Evolutionary conservation across 1,140 invertebrate species (phyloP), one percentile per base, ranked within the genome.

Genomic region (Drosophila sp.): DNA sequence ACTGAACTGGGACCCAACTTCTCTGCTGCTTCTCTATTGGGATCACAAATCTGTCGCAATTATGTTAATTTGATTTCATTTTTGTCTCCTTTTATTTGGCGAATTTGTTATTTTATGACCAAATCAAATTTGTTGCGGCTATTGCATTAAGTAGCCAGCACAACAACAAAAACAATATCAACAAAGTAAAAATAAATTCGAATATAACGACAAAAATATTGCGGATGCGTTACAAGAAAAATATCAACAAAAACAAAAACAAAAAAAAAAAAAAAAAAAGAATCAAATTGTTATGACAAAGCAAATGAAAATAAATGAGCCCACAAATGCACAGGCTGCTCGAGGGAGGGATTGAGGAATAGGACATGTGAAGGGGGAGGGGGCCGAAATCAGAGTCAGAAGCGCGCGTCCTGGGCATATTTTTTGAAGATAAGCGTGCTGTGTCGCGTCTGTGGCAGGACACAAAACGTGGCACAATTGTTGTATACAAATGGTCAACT

Each of bases 401-500:
- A 51, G 59, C 50, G 46, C 48, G 59, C 46, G 59, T 62, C 36
- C 59, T 62, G 59, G 59, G 65, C 63, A 51, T 50, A 64, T 64
- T 67, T 63, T 63, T 46, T 27, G 58, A 9, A 73, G 76, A 78
- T 76, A 78, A 78, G 76, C 74, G 62, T 51, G 69, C 50, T 53
- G 46, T 50, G 46, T 25, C 25, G 34, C 63, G 61, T 50, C 64
- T 38, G 57, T 34, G 65, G 51, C 65, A 66, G 56, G 38, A 78
- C 80, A 72, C 80, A 83, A 78, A 79, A 50, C 50, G 51, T 69
- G 67, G 66, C 78, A 76, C 72, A 87, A 82, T 89, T 86, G 82
- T 87, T 86, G 82, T 87, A 87, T 87, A 87, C 82, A 87, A 87
- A 87, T 87, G 82, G 82, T 87, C 82, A 87, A 87, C 82, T 87